Evolutionary conservation across 2,797 vertebrate genomes (phyloP), one percentile per base, ranked within the genome.

Genomic region (Enteromius afrohamiltoni): DNA sequence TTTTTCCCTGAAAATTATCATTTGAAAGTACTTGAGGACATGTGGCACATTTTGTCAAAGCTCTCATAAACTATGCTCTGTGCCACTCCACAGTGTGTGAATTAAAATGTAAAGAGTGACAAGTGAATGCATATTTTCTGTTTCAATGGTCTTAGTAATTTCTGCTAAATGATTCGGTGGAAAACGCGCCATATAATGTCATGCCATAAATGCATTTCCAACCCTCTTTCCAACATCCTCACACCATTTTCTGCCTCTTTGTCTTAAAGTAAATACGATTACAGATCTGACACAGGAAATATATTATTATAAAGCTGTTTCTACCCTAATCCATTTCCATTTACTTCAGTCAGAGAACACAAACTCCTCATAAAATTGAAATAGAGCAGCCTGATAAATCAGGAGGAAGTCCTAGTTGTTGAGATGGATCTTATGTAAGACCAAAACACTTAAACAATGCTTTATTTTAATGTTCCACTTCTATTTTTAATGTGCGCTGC

Each of bases 11-110:
- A 10, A 67, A 80, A 77, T 80, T 69, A 67, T 80, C 42, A 82
- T 82, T 85, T 77, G 71, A 53, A 79, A 78, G 80, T 82, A 84
- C 85, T 86, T 84, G 82, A 86, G 82, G 82, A 86, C 82, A 84
- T 86, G 85, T 84, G 85, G 79, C 67, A 79, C 68, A 77, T 78
- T 84, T 81, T 82, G 76, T 83, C 77, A 74, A 84, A 78, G 79
- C 82, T 73, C 79, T 84, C 79, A 55, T 67, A 65, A 40, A 49
- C 73, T 17, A 64, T 67, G 67, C 82, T 71, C 85, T 42, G 82
- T 70, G 71, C 64, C 77, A 77, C 70, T 83, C 67, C 29, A 34
- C 77, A 62, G 82, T 47, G 31, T 84, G 67, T 83, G 68, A 86
- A 84, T 84, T 84, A 73, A 82, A 86, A 86, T 78, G 82, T 84